These are phyloP conservation scores for Phthorimaea operculella DNA, from an alignment of 1,140 invertebrate genomes.

Conservation along the genomic window DNA sequence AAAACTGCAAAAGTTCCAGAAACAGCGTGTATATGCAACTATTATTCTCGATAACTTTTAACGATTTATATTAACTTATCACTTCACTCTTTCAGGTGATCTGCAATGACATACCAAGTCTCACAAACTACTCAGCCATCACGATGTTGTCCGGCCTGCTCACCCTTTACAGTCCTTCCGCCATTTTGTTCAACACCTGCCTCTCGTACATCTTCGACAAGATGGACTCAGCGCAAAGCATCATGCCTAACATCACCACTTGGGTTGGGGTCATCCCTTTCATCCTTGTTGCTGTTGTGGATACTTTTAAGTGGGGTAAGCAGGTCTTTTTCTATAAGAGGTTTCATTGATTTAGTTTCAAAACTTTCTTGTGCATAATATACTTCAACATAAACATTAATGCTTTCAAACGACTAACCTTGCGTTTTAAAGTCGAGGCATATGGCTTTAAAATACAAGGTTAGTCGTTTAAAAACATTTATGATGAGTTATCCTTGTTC, in stretches of 20 bases:
- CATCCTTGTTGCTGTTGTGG: constrained; percentile 74
- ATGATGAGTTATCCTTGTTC: too few relatives aligned
- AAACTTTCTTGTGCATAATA: too few relatives aligned
- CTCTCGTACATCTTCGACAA: constrained; percentile 85
- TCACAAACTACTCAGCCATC: constrained; percentile 76
- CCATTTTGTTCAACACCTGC: constrained; percentile 79
- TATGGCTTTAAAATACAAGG: too few relatives aligned
- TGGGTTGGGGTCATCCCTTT: constrained; percentile 82
- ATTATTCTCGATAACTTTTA: too few relatives aligned
- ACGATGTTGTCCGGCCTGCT: constrained; percentile 74
- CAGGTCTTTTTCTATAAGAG: background rate
- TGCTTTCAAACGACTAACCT: too few relatives aligned
- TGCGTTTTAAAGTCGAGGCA: too few relatives aligned
- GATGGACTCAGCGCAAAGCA: constrained; percentile 82
- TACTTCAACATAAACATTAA: too few relatives aligned
- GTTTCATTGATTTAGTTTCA: too few relatives aligned
- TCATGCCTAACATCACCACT: constrained; percentile 80
- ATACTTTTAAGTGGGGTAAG: constrained; percentile 77
- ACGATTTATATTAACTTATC: too few relatives aligned
- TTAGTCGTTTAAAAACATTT: too few relatives aligned
- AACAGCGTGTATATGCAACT: too few relatives aligned
- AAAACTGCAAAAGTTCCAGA: too few relatives aligned
- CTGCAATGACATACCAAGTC: constrained; percentile 71
- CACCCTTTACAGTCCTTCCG: constrained; percentile 78
- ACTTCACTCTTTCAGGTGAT: constrained; percentile 53